Evolutionary conservation across 1,140 invertebrate genomes (phyloP).

Genomic region (Drosophila littoralis): DNA sequence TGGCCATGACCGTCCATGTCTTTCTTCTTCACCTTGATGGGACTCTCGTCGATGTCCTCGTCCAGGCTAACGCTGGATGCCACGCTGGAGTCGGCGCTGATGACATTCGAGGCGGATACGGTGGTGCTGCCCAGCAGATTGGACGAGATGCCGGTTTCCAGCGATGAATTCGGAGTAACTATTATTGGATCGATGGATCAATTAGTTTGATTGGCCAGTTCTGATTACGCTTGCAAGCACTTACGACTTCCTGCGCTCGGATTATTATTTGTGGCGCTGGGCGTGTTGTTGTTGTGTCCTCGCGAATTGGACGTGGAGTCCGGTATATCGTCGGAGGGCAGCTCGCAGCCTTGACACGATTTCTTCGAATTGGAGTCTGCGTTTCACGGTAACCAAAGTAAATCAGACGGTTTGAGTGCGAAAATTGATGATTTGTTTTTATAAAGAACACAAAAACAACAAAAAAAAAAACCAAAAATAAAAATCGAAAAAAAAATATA

Average conservation of each 20-base stretch:
- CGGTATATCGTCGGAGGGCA: constrained; percentile 89
- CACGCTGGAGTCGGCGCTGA: constrained; percentile 84
- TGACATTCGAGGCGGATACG: constrained; percentile 79
- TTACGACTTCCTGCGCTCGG: constrained; percentile 83
- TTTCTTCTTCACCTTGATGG: constrained; percentile 83
- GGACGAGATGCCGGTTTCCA: constrained; percentile 81
- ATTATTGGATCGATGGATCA: neutral
- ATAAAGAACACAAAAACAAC: constrained; percentile 35
- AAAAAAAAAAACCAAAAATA: neutral
- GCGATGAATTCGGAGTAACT: constrained; percentile 83
- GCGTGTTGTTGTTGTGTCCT: constrained; percentile 91
- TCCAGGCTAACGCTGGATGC: constrained; percentile 83
- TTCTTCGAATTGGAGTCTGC: constrained; percentile 87
- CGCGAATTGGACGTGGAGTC: constrained; percentile 88
- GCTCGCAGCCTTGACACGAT: constrained; percentile 95
- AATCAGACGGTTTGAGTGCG: constrained; percentile 53
- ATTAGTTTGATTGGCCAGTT: neutral
- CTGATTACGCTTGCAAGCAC: constrained; percentile 9
- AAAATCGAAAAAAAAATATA: constrained; percentile 2
- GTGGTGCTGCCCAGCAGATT: constrained; percentile 81
- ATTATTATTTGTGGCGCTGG: constrained; percentile 91
- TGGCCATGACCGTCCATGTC: constrained; percentile 71
- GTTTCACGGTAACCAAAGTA: constrained; percentile 53
- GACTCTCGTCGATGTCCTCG: constrained; percentile 80
- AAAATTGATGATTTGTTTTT: constrained; percentile 75